Conservation (phyloP, 2,888 invertebrate species). For the Drosophila flavopinicola region DNA sequence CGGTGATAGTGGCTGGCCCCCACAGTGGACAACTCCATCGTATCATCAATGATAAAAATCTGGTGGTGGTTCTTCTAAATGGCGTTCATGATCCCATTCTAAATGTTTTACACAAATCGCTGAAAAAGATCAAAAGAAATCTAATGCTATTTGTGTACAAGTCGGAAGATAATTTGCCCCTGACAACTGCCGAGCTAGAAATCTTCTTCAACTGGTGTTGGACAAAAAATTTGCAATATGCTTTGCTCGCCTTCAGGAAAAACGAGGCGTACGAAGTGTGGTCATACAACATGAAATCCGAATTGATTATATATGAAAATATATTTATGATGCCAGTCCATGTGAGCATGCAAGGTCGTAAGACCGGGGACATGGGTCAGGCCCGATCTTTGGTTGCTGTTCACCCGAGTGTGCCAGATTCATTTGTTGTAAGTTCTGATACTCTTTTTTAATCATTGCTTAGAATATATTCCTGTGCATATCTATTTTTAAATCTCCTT, state of each 20-base stretch:
- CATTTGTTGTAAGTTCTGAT: constrained; percentile 15
- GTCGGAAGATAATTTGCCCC: not conserved
- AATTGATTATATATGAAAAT: fast-evolving
- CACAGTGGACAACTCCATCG: not conserved
- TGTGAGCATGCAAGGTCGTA: not conserved
- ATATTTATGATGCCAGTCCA: too few species aligned
- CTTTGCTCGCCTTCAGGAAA: not conserved
- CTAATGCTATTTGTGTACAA: constrained; percentile 5
- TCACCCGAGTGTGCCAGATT: constrained; percentile 10
- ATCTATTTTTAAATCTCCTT: too few species aligned
- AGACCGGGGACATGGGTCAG: not conserved
- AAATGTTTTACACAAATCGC: not conserved
- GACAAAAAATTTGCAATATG: not conserved
- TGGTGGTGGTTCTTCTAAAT: constrained; percentile 3
- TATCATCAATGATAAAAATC: not conserved
- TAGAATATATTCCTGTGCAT: too few species aligned
- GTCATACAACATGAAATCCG: not conserved
- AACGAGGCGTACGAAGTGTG: not conserved
- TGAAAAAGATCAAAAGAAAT: not conserved
- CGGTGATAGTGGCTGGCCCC: constrained; percentile 20
- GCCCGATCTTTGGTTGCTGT: not conserved
- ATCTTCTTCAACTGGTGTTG: not conserved
- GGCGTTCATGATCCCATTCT: constrained; percentile 4
- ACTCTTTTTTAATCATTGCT: not conserved
- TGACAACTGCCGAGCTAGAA: not conserved